Base-by-base conservation (phyloP, 2,888 invertebrate species). In the Eristalis pertinax region DNA sequence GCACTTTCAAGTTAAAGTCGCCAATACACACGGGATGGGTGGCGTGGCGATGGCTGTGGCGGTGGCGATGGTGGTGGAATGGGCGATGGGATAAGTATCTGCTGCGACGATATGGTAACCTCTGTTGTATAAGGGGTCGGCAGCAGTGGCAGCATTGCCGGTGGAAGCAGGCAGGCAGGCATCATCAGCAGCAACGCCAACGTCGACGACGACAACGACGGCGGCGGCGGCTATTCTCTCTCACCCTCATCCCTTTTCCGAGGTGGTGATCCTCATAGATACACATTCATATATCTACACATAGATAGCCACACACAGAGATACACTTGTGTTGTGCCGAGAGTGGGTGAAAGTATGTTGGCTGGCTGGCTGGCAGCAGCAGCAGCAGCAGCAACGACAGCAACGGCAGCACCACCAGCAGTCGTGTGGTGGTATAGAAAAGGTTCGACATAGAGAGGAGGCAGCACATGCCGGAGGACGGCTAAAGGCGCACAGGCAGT, bases 1-100 rank as follows among this genome's bases (percentile, higher is more conserved):
- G 89, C 89, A 89, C 89, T 89, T 89, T 88, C 88, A 89, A 89
- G 90, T 90, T 90, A 89, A 88, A 90, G 90, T 89, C 89, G 90
- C 89, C 89, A 89, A 88, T 73, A 88, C 89, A 79, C 77, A 50
- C 41, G 81, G 72, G 77, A 88, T 80, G 88, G 86, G 79, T 82
- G 82, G 79, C 56, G 32, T 5, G 10, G 32, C 32, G 32, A 8
- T 5, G 32, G 32, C 32, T 2, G 32, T 7, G 32, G 32, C 32
- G 7, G 32, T 32, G 32, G 32, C 7, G 32, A 5, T 32, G 32
- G 32, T 32, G 69, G 43, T 82, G 70, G 78, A n/a, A 64, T 83
- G 86, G 83, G 83, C 70, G 84, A 89, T 87, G 77, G 83, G 89
- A 84, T 84, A 88, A 84, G 80, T 84, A 84, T 81, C 73, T 84